Evolutionary conservation across 2,113 vertebrate species (phyloP), one percentile per base, ranked within the genome.

Genomic region (Dissostichus mawsoni): DNA sequence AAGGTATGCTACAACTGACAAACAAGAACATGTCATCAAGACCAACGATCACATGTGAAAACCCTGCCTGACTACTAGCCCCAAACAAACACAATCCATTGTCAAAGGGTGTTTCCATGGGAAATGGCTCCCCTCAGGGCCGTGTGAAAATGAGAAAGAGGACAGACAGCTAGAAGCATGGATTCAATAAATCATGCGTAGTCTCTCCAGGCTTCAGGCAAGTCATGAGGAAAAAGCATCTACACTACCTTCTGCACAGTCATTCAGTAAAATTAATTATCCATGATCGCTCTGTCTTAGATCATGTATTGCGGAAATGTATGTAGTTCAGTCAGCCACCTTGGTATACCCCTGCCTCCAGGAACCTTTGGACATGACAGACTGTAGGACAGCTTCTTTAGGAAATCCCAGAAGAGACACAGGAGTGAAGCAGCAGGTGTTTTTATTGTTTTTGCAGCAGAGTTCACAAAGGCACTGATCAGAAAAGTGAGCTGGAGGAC

Each of bases 211-310:
- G 71, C 80, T 59, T 76, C 36, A 74, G 79, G 68, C 66, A 61
- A 64, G 44, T 70, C 61, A 82, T 18, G 17, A 74, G 72, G 56
- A 70, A 74, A 61, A 78, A 67, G 13, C 50, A 57, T 55, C 77
- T 29, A n/a, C 41, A 6, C 71, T 55, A 50, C 62, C 66, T 63
- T 55, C 29, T 56, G 56, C 18, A 64, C 56, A 83, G 51, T 48
- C 78, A 80, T 81, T 76, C 57, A 69, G 56, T 61, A 20, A 81
- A 78, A 84, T 80, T n/a, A 81, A 87, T 82, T n/a, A 86, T 75
- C 84, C 67, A 63, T 33, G 33, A 61, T 74, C 80, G 74, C 25
- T 14, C 6, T 44, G 3, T 41, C 68, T 64, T 48, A 47, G 68
- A 29, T 29, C 29, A 29, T 29, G 72, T 68, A 18, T 59, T 4